Percentiles rank a stretch among this genome's conserved stretches.
phyloP scores from a whole-genome alignment of 2,888 invertebrate species.

The Teinopalpus imperialis region DNA sequence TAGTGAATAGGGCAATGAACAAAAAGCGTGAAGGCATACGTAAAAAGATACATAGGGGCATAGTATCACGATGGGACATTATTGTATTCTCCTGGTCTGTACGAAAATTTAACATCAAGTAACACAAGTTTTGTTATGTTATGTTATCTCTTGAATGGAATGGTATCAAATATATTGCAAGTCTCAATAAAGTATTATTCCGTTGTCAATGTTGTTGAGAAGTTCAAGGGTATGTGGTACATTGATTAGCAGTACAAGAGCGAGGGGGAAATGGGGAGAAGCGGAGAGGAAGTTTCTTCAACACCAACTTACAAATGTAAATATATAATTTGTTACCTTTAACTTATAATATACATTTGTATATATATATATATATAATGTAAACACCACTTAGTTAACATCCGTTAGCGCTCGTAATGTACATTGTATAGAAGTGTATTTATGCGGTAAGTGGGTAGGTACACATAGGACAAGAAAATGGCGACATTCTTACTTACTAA shows the following conservation, averaged over 20 bases:
- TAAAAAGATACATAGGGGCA: too few species aligned
- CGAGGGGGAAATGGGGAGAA: neutral
- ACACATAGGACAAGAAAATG: neutral
- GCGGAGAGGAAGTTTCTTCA: neutral
- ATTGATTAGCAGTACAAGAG: too few species aligned
- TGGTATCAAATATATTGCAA: too few species aligned
- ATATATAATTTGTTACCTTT: neutral
- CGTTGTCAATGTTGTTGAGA: constrained; percentile 11
- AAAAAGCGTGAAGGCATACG: too few species aligned
- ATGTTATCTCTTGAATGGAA: too few species aligned
- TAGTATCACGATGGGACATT: too few species aligned
- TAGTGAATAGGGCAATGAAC: too few species aligned
- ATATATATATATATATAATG: neutral
- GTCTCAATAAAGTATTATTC: too few species aligned
- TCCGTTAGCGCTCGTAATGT: too few species aligned
- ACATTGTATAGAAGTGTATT: constrained; percentile 1
- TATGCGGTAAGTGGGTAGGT: neutral
- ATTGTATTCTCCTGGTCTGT: too few species aligned
- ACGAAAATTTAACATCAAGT: too few species aligned
- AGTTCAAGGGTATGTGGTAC: constrained; percentile 1
- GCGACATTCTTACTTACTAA: constrained; percentile 12
- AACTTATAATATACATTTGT: constrained; percentile 17
- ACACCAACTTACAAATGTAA: neutral
- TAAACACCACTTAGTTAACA: neutral
- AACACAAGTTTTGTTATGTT: too few species aligned